Conservation (phyloP, 2,888 invertebrate species). For the Temnothorax unifasciatus region DNA sequence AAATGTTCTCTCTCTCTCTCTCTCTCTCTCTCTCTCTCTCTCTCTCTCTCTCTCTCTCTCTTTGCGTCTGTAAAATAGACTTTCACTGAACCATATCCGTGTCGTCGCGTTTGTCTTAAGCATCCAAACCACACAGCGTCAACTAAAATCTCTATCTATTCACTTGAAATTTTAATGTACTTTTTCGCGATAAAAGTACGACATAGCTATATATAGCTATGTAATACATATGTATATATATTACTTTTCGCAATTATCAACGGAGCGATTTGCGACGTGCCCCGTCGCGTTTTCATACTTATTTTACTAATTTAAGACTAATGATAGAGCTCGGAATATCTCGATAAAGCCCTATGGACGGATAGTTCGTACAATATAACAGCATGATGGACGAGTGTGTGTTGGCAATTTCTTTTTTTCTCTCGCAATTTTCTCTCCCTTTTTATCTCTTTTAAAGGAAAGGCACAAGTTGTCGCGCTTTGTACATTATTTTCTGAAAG, state of each 20-base stretch:
- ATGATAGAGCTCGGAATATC: slow-evolving; percentile 83
- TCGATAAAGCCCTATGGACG: slow-evolving; percentile 85
- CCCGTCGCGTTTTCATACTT: slow-evolving; percentile 53
- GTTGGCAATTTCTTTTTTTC: slow-evolving; percentile 75
- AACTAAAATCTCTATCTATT: slow-evolving; percentile 51
- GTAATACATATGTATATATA: slow-evolving; percentile 28
- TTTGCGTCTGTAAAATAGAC: not conserved
- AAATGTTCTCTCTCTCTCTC: not conserved
- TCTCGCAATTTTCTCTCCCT: slow-evolving; percentile 27
- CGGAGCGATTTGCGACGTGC: slow-evolving; percentile 45
- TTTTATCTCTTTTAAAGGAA: slow-evolving; percentile 69
- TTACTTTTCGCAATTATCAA: slow-evolving; percentile 51
- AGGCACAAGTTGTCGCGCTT: slow-evolving; percentile 81
- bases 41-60: not conserved
- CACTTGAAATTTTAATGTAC: slow-evolving; percentile 47
- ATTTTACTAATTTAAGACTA: slow-evolving; percentile 75
- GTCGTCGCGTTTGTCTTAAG: slow-evolving; percentile 51
- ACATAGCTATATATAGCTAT: slow-evolving; percentile 33
- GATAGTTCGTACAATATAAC: slow-evolving; percentile 84
- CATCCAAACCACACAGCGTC: slow-evolving; percentile 37
- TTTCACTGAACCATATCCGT: not conserved
- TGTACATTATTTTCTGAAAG: slow-evolving; percentile 45
- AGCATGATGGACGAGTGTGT: slow-evolving; percentile 84
- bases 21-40: not conserved
- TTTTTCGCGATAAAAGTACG: slow-evolving; percentile 54